phyloP scores from a whole-genome alignment of 2,888 invertebrate genomes.

The Cryptocheilus praepositus region DNA sequence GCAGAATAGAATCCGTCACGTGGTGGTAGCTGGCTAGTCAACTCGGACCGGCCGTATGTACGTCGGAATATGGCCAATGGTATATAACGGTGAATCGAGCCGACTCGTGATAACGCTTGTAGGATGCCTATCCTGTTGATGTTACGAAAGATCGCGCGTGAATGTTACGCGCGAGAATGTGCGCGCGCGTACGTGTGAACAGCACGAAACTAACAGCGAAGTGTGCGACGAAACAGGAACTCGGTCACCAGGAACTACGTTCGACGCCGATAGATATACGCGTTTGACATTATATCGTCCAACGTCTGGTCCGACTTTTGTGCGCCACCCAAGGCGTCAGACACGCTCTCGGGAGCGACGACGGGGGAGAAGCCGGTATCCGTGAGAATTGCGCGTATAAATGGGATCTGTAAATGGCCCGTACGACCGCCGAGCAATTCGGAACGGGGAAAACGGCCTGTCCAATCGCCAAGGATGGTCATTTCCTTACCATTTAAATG shows the following conservation, averaged over 20 bases:
- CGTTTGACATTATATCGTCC: conserved; percentile 42
- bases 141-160: conserved; percentile 37
- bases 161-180: not conserved
- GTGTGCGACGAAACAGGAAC: conserved; percentile 43
- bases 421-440: not conserved
- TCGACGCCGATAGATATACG: conserved; percentile 45
- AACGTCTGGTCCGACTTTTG: conserved; percentile 35
- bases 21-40: conserved; percentile 30
- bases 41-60: not conserved
- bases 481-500: conserved; percentile 8
- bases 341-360: not conserved
- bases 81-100: conserved; percentile 39
- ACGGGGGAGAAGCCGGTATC: conserved; percentile 14
- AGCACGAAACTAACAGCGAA: conserved; percentile 25
- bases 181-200: not conserved
- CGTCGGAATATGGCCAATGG: conserved; percentile 34
- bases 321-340: conserved; percentile 13
- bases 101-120: conserved; percentile 44
- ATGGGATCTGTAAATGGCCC: conserved; percentile 5
- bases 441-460: conserved; percentile 13
- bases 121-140: conserved; percentile 39
- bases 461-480: no score
- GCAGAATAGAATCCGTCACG: conserved; percentile 53
- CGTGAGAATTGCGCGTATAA: conserved; percentile 24
- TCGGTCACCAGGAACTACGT: conserved; percentile 68